Evolutionary conservation across 2,888 invertebrate species (phyloP).

Genomic region (Saturnia pavonia): DNA sequence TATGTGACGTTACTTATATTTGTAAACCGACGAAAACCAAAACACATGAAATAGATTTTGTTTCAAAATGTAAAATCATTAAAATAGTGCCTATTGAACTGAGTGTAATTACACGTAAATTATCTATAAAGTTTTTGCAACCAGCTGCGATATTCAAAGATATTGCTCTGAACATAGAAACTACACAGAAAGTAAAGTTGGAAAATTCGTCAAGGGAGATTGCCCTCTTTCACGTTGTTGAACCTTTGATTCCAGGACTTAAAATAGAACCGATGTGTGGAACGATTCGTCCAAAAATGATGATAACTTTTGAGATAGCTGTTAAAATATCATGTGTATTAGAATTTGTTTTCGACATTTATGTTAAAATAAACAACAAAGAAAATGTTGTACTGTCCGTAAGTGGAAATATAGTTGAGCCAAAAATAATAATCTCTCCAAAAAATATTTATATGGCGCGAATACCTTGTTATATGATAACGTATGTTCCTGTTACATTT

Average conservation of each 20-base stretch:
- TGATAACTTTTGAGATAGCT: constrained; percentile 69
- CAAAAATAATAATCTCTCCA: constrained; percentile 74
- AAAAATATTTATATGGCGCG: constrained; percentile 74
- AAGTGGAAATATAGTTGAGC: constrained; percentile 75
- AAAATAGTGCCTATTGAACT: constrained; percentile 58
- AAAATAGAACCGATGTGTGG: constrained; percentile 77
- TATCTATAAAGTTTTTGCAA: constrained; percentile 69
- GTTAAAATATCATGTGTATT: constrained; percentile 68
- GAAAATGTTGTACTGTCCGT: constrained; percentile 68
- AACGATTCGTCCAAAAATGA: constrained; percentile 73
- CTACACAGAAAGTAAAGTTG: constrained; percentile 68
- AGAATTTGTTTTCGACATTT: constrained; percentile 65
- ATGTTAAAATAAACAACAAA: constrained; percentile 69
- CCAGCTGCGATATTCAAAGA: constrained; percentile 62
- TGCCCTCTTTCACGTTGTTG: constrained; percentile 73
- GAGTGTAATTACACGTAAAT: constrained; percentile 61
- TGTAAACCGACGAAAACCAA: constrained; percentile 65
- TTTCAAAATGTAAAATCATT: constrained; percentile 42
- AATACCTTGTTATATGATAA: constrained; percentile 66
- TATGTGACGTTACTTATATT: constrained; percentile 62
- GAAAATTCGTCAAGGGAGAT: constrained; percentile 79
- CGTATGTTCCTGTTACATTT: constrained; percentile 65
- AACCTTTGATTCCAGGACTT: constrained; percentile 73
- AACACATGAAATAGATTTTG: constrained; percentile 60
- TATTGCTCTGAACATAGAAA: constrained; percentile 66